These are phyloP conservation scores for Pocota personata DNA, from an alignment of 2,888 invertebrate genomes.

Conservation along the genomic window DNA sequence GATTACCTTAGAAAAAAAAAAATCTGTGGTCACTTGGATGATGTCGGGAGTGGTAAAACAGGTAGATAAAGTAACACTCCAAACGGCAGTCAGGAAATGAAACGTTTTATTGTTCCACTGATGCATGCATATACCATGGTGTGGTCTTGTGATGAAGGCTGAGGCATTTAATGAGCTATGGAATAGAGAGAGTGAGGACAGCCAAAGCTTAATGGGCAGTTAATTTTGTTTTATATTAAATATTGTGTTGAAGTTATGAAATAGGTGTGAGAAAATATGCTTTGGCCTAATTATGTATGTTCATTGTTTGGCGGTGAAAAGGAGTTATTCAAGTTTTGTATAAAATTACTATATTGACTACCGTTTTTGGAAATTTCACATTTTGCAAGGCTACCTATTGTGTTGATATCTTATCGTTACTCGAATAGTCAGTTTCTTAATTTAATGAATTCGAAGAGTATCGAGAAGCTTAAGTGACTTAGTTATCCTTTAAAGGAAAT, in stretches of 20 bases:
- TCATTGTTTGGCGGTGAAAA: background rate
- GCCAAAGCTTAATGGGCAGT: background rate
- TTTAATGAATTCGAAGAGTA: too few species aligned
- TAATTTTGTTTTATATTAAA: background rate
- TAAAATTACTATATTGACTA: too few species aligned
- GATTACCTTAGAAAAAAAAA: background rate
- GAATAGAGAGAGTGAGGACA: background rate
- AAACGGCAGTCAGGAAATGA: conserved; percentile 27
- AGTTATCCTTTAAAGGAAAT: too few species aligned
- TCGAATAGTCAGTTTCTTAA: too few species aligned
- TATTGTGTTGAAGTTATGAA: background rate
- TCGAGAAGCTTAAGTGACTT: too few species aligned
- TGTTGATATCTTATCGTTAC: too few species aligned
- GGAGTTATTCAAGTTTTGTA: background rate
- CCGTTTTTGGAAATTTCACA: too few species aligned
- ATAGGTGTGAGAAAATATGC: background rate
- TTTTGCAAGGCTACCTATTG: too few species aligned
- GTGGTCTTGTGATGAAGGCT: conserved; percentile 9
- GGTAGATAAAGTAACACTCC: background rate
- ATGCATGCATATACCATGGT: background rate
- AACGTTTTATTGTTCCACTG: conserved; percentile 4
- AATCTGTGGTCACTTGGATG: background rate
- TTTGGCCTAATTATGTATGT: background rate
- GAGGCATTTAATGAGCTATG: background rate
- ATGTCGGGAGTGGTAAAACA: background rate